Conservation (phyloP, 2,888 invertebrate species). For the Hydrotaea diabolus region DNA sequence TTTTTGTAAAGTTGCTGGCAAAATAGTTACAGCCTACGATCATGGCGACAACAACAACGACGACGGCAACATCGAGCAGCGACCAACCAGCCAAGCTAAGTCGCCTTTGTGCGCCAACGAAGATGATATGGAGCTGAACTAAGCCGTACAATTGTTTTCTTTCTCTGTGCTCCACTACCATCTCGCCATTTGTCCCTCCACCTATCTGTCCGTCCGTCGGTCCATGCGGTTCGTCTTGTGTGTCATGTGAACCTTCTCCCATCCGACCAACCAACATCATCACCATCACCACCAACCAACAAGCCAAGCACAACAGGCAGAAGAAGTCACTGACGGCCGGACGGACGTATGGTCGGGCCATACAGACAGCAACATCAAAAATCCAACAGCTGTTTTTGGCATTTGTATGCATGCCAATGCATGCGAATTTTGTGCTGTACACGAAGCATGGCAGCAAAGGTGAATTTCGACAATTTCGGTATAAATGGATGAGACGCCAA, state of each 20-base stretch:
- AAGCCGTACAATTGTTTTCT: slow-evolving; percentile 38
- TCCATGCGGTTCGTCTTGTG: slow-evolving; percentile 50
- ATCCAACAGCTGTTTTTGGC: slow-evolving; percentile 38
- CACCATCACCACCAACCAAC: too few species aligned
- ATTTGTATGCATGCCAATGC: slow-evolving; percentile 53
- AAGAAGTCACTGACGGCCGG: slow-evolving; percentile 43
- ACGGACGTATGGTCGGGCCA: slow-evolving; percentile 21
- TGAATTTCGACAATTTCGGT: slow-evolving; percentile 78
- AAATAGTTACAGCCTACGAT: slow-evolving; percentile 51
- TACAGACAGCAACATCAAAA: slow-evolving; percentile 16
- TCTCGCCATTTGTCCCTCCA: background rate
- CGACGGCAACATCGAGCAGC: slow-evolving; percentile 39
- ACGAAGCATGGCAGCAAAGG: slow-evolving; percentile 51
- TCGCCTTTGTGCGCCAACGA: slow-evolving; percentile 42
- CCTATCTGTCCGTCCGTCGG: background rate
- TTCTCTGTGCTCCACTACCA: background rate
- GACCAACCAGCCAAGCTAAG: background rate
- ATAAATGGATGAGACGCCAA: slow-evolving; percentile 81
- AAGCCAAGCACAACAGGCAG: slow-evolving; percentile 21
- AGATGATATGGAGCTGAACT: slow-evolving; percentile 62
- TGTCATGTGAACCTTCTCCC: slow-evolving; percentile 69
- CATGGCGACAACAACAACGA: slow-evolving; percentile 41
- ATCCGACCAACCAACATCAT: too few species aligned
- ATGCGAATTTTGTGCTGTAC: slow-evolving; percentile 54
- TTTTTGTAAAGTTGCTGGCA: slow-evolving; percentile 28